Evolutionary conservation across 2,888 invertebrate genomes (phyloP).

Genomic region (Parnassius glacialis): DNA sequence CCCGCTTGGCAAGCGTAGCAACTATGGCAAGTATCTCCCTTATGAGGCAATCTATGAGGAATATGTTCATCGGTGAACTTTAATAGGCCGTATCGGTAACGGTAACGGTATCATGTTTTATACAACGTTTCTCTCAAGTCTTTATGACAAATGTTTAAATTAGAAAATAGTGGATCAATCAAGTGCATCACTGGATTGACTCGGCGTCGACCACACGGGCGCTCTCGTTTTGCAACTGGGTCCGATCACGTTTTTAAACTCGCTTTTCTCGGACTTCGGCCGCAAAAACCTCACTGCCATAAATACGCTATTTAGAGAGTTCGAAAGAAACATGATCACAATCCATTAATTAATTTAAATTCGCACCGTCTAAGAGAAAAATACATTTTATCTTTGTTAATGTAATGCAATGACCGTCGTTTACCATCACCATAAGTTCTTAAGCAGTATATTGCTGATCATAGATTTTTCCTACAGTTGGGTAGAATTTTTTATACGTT

Average conservation of each 20-base stretch:
- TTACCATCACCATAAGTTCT: too few species aligned
- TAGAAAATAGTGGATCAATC: not conserved
- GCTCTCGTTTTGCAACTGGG: slow-evolving; percentile 30
- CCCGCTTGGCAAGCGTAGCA: too few species aligned
- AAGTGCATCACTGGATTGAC: slow-evolving; percentile 4
- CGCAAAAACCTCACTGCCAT: slow-evolving; percentile 8
- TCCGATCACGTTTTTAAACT: slow-evolving; percentile 28
- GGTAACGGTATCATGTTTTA: too few species aligned
- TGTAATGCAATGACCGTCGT: too few species aligned
- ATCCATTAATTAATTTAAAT: not conserved
- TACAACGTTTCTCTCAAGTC: not conserved
- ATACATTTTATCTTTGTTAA: too few species aligned
- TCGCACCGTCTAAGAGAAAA: not conserved
- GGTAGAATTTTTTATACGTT: too few species aligned
- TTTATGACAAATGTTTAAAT: not conserved
- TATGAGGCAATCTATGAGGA: too few species aligned
- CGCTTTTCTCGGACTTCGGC: slow-evolving; percentile 2
- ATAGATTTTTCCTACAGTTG: too few species aligned
- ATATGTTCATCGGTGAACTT: too few species aligned
- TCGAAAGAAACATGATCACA: not conserved
- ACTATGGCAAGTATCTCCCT: too few species aligned
- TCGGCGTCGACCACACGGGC: slow-evolving; percentile 34
- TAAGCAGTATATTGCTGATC: too few species aligned
- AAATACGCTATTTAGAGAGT: slow-evolving; percentile 5
- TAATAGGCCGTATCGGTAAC: too few species aligned